phyloP scores from a whole-genome alignment of 1,140 invertebrate species.

The Drosophila nikananu region DNA sequence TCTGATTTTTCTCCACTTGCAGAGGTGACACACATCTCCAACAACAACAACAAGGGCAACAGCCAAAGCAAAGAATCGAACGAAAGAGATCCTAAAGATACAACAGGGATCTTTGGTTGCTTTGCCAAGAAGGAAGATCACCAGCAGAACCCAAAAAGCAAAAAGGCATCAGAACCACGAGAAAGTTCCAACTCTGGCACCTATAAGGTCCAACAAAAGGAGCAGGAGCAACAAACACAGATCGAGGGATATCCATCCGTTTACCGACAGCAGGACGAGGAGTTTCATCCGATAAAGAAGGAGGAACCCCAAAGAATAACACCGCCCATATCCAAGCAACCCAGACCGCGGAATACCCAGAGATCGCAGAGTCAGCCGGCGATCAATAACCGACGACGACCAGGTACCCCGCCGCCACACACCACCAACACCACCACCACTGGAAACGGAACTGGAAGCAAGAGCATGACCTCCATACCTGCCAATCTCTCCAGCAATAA shows the following conservation, averaged over 20 bases:
- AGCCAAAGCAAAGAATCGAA: constrained; percentile 41
- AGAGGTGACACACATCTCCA: constrained; percentile 84
- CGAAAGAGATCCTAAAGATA: constrained; percentile 37
- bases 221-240: constrained; percentile 29
- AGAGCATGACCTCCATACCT: constrained; percentile 76
- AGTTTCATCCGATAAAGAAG: constrained; percentile 39
- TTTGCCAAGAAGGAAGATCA: constrained; percentile 51
- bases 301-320: constrained; percentile 10
- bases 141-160: constrained; percentile 18
- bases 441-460: constrained; percentile 38
- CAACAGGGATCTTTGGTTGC: constrained; percentile 52
- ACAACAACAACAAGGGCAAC: constrained; percentile 50
- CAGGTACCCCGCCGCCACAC: constrained; percentile 65
- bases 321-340: constrained; percentile 44
- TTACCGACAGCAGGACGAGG: constrained; percentile 60
- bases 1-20: constrained; percentile 76
- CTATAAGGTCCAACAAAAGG: constrained; percentile 64
- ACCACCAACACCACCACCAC: constrained; percentile 28
- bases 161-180: constrained; percentile 3
- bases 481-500: constrained; percentile 72
- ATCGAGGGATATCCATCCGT: constrained; percentile 22
- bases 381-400: constrained; percentile 54
- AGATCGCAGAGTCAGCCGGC: constrained; percentile 70
- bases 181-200: constrained; percentile 47
- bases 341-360: constrained; percentile 36